A percentile compares a stretch with the other conserved stretches of the same genome.
Conservation (phyloP, 30 jellyfish, hydroid and myxozoan genomes). For the Cassiopea andromeda region DNA sequence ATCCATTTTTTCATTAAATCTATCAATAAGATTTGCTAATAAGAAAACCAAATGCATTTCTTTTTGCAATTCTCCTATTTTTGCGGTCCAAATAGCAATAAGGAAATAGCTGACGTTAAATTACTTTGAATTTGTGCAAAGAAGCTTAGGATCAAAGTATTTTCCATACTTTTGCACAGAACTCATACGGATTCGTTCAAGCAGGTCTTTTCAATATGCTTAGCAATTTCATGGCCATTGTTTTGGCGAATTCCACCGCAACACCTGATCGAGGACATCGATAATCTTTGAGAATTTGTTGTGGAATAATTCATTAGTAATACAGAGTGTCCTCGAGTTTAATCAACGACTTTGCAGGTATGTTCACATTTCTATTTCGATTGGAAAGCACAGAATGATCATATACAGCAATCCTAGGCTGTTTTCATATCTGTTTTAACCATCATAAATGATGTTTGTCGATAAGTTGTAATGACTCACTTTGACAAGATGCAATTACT, state of each 20-base stretch:
- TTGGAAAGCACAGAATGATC: background rate
- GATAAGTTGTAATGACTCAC: no score
- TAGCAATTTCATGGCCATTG: constrained; percentile 19
- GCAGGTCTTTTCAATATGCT: background rate
- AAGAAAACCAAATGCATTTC: background rate
- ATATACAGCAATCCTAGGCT: background rate
- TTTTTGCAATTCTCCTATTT: background rate
- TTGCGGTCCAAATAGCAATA: background rate
- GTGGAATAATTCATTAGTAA: constrained; percentile 13
- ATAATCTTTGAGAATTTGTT: background rate
- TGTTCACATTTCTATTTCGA: background rate
- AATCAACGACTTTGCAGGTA: background rate
- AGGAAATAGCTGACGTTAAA: background rate
- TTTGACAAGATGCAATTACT: no score
- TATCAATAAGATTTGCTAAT: constrained; percentile 14
- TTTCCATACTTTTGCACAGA: background rate
- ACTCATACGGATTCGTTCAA: background rate
- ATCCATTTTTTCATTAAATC: constrained; percentile 11
- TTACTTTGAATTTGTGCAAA: background rate
- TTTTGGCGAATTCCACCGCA: background rate
- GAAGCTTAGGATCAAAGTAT: background rate
- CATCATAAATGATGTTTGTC: no score
- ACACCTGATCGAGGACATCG: background rate
- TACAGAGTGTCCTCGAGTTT: background rate
- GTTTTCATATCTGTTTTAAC: no score